Evolutionary conservation across 2,113 vertebrate genomes (phyloP).

Genomic region (Stercorarius parasiticus): DNA sequence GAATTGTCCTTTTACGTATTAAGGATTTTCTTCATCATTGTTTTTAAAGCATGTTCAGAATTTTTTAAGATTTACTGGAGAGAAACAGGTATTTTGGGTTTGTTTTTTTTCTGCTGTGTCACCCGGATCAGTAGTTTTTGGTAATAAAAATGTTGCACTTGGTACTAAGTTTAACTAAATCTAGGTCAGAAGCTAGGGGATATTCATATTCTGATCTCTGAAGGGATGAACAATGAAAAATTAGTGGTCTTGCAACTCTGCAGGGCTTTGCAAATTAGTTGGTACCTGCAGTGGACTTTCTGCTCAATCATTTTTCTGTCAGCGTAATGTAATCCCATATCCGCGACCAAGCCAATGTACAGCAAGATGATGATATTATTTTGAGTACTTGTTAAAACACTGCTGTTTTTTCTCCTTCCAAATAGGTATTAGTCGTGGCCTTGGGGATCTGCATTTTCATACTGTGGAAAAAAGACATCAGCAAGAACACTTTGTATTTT

Average conservation of each 20-base stretch:
- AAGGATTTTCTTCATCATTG: background rate
- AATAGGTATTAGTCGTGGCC: background rate
- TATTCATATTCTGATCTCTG: background rate
- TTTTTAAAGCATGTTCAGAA: background rate
- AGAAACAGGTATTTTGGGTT: background rate
- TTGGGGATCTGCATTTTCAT: background rate
- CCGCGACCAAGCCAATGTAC: background rate
- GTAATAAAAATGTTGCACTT: background rate
- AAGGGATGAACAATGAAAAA: background rate
- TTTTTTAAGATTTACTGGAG: background rate
- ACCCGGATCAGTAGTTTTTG: background rate
- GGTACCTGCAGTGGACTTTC: background rate
- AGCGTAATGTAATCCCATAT: background rate
- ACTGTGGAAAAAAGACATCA: background rate
- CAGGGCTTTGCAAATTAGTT: background rate
- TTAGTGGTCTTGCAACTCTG: background rate
- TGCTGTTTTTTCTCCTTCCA: background rate
- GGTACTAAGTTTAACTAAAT: background rate
- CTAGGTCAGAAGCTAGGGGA: background rate
- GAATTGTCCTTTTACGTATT: background rate
- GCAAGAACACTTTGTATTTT: background rate
- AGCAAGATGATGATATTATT: background rate
- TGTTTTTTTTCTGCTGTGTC: background rate
- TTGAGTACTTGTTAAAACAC: background rate
- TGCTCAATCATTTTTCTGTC: conserved; percentile 2